Conservation (phyloP, 2,113 vertebrate species). For the Lates calcarifer region DNA sequence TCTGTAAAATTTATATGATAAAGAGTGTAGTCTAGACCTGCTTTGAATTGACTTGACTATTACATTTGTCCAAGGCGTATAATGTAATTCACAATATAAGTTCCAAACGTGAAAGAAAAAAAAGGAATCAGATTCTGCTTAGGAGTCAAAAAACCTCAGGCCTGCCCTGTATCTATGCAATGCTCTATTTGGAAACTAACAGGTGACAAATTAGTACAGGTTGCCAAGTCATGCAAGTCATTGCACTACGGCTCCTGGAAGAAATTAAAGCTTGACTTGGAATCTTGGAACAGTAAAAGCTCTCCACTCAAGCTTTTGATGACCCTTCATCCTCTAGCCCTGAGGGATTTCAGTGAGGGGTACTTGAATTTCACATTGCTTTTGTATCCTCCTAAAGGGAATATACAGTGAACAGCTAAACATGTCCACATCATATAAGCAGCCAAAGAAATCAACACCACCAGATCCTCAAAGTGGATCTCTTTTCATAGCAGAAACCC, state of each 20-base stretch:
- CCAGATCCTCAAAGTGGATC: background rate
- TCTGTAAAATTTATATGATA: too few species aligned
- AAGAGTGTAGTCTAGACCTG: too few species aligned
- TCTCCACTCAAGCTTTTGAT: conserved; percentile 15
- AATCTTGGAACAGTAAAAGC: conserved; percentile 43
- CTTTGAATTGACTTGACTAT: too few species aligned
- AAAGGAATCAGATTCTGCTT: conserved; percentile 18
- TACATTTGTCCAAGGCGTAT: too few species aligned
- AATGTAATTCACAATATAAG: too few species aligned
- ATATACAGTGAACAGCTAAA: conserved; percentile 14
- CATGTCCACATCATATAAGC: background rate
- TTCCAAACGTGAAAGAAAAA: too few species aligned
- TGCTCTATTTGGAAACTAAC: conserved; percentile 33
- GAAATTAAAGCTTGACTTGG: conserved; percentile 40
- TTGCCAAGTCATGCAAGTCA: conserved; percentile 40
- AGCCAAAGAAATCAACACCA: conserved; percentile 21
- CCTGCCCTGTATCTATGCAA: conserved; percentile 27
- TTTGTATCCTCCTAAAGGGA: conserved; percentile 25
- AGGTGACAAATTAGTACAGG: conserved; percentile 25
- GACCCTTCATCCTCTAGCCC: conserved; percentile 1
- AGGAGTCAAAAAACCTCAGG: background rate
- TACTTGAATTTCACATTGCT: conserved; percentile 28
- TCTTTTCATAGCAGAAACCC: background rate
- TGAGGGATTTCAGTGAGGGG: conserved; percentile 5
- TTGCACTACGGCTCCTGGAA: conserved; percentile 10